Evolutionary conservation across 2,113 vertebrate genomes (phyloP).

Genomic region (Pollimyrus isidori): DNA sequence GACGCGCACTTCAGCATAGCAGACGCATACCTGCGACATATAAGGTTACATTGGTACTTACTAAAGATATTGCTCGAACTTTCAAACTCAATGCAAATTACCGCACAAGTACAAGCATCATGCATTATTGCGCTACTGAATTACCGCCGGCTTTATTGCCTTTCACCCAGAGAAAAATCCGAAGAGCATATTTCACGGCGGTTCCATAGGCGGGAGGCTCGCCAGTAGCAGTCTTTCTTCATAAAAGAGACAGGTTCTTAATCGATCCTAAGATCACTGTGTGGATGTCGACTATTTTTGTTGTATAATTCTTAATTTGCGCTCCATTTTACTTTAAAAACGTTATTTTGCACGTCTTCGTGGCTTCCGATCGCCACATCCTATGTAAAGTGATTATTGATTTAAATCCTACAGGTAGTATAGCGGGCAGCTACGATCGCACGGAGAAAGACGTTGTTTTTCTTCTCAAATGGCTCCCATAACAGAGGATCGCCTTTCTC

Average conservation of each 20-base stretch:
- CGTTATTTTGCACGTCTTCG: not conserved
- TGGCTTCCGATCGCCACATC: not conserved
- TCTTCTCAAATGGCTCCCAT: not conserved
- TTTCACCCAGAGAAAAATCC: not conserved
- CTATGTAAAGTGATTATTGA: not conserved
- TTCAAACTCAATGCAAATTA: not conserved
- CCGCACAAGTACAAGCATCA: not conserved
- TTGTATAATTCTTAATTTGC: not conserved
- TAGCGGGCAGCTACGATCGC: not conserved
- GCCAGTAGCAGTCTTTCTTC: not conserved
- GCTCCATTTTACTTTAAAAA: not conserved
- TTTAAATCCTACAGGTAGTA: slow-evolving; percentile 22
- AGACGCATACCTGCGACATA: not conserved
- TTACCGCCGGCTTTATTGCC: not conserved
- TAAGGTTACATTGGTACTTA: not conserved
- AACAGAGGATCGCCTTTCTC: not conserved
- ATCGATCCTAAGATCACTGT: not conserved
- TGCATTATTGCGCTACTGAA: slow-evolving; percentile 6
- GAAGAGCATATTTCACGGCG: slow-evolving; percentile 5
- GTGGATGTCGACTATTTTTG: not conserved
- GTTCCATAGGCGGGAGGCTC: slow-evolving; percentile 7
- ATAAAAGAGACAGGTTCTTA: not conserved
- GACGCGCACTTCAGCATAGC: slow-evolving; percentile 2
- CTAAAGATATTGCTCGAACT: slow-evolving; percentile 7
- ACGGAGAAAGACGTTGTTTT: not conserved